phyloP scores from a whole-genome alignment of 1,140 invertebrate genomes.

The Zelostemma sp. region DNA sequence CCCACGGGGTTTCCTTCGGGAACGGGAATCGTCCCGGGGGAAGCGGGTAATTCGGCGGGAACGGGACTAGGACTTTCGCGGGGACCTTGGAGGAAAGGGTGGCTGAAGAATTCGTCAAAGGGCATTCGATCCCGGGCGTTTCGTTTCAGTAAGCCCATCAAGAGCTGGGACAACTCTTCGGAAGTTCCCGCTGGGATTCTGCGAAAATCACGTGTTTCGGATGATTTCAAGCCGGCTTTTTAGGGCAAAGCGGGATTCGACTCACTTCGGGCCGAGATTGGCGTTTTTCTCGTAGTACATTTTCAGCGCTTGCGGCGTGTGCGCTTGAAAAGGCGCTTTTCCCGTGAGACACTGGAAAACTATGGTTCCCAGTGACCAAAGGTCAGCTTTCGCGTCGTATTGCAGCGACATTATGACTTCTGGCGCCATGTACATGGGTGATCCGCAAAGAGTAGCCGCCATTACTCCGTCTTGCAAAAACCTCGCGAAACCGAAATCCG shows the following conservation, averaged over 20 bases:
- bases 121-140: slow-evolving; percentile 96
- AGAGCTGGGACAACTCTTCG: slow-evolving; percentile 86
- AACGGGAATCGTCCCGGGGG: slow-evolving; percentile 56
- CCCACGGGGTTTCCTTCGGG: slow-evolving; percentile 58
- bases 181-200: slow-evolving; percentile 96
- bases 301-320: slow-evolving; percentile 98
- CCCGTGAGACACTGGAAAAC: slow-evolving; percentile 99
- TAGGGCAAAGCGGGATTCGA: no score
- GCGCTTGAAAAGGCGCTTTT: slow-evolving; percentile 97
- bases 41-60: slow-evolving; percentile 63
- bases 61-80: slow-evolving; percentile 64
- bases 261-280: slow-evolving; percentile 95
- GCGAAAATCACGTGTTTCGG: slow-evolving; percentile 31
- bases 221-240: slow-evolving; percentile 3
- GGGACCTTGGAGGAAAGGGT: slow-evolving; percentile 86
- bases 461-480: slow-evolving; percentile 99
- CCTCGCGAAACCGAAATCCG: slow-evolving; percentile 99
- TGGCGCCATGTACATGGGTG: slow-evolving; percentile 99
- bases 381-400: slow-evolving; percentile 98
- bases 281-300: slow-evolving; percentile 97
- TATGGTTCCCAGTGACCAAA: slow-evolving; percentile 99
- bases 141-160: slow-evolving; percentile 88
- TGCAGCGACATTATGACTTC: slow-evolving; percentile 99
- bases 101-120: slow-evolving; percentile 95
- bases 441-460: slow-evolving; percentile 99